Percentiles rank a stretch among this genome's conserved stretches.
These are phyloP conservation scores for Bucorvus abyssinicus DNA, from an alignment of 2,797 vertebrate genomes.

Conservation along the genomic window DNA sequence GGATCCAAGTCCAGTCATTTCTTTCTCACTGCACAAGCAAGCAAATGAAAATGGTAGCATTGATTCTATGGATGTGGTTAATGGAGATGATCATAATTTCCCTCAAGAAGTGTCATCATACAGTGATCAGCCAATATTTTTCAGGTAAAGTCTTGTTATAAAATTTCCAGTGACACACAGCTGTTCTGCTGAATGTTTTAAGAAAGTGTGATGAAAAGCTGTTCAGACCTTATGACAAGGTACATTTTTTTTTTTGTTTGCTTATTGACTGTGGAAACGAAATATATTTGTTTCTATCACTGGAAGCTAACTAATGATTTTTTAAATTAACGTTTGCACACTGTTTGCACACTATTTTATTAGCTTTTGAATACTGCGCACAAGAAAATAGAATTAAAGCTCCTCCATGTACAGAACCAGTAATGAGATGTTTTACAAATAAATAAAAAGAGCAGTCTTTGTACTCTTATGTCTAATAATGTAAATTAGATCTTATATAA, in stretches of 20 bases:
- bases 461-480: neutral
- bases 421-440: neutral
- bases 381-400: neutral
- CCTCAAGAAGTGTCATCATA: slow-evolving; percentile 72
- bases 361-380: neutral
- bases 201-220: neutral
- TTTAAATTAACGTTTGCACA: neutral
- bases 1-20: slow-evolving; percentile 89
- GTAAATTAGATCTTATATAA: neutral
- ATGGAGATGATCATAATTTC: slow-evolving; percentile 66
- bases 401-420: neutral
- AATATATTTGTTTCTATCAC: neutral
- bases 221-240: neutral
- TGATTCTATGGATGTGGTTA: slow-evolving; percentile 61
- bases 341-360: neutral
- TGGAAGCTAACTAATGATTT: neutral
- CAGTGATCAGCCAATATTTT: slow-evolving; percentile 93
- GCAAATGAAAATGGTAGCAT: slow-evolving; percentile 77
- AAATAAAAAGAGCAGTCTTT: neutral
- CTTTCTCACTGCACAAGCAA: slow-evolving; percentile 85
- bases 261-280: neutral
- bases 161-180: neutral
- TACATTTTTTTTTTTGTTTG: neutral
- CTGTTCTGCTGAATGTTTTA: neutral
- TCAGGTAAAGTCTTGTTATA: slow-evolving; percentile 79